These are phyloP conservation scores for Sympetrum striolatum DNA, from an alignment of 2,888 invertebrate species.

Conservation along the genomic window DNA sequence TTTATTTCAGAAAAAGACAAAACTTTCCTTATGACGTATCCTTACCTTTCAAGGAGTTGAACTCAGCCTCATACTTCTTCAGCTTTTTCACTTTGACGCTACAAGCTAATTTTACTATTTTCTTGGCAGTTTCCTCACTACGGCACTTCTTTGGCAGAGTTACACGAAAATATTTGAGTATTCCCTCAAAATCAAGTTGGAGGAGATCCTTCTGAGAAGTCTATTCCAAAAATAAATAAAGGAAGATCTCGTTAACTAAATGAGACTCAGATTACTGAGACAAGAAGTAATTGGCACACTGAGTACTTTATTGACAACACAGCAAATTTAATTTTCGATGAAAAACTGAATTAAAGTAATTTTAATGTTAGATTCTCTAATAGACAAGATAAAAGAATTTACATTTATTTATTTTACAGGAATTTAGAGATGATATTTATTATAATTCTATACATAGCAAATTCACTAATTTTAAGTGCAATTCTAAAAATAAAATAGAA, in stretches of 20 bases:
- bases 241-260: neutral
- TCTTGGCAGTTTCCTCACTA: conserved; percentile 85
- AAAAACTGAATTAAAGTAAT: too few species aligned
- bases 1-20: too few species aligned
- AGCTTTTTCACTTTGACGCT: conserved; percentile 91
- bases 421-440: too few species aligned
- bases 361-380: too few species aligned
- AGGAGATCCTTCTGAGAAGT: conserved; percentile 78
- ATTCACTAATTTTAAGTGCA: too few species aligned
- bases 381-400: too few species aligned
- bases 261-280: neutral
- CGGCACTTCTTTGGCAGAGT: conserved; percentile 96
- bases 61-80: conserved; percentile 94
- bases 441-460: too few species aligned
- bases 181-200: conserved; percentile 95
- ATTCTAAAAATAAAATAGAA: too few species aligned
- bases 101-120: conserved; percentile 89
- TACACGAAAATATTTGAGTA: conserved; percentile 97
- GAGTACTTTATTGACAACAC: neutral
- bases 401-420: too few species aligned
- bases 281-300: neutral
- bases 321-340: neutral
- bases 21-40: conserved; percentile 47
- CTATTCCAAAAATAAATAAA: neutral
- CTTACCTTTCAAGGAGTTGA: conserved; percentile 75